Conservation (phyloP, 1,140 invertebrate species). For the Lamellibrachia luymesi region DNA sequence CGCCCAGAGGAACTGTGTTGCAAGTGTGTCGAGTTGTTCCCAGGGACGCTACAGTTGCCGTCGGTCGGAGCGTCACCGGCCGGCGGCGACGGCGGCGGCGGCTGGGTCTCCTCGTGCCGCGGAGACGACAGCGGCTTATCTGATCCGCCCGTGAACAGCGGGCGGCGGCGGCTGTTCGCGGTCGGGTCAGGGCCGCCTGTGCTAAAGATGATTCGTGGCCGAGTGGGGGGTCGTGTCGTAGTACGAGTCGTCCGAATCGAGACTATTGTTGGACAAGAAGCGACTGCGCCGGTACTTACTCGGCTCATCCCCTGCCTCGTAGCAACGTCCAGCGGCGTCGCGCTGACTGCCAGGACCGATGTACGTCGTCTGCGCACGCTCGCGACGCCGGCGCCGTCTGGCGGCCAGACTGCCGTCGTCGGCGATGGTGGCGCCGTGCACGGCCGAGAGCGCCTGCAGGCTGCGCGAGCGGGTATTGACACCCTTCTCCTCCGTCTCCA, state of each 20-base stretch:
- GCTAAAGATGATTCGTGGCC: slow-evolving; percentile 17
- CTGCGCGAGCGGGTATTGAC: slow-evolving; percentile 49
- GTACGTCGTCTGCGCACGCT: slow-evolving; percentile 21
- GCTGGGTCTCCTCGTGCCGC: no score
- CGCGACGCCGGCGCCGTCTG: slow-evolving; percentile 18
- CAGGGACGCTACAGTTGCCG: not conserved
- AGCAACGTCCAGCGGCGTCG: not conserved
- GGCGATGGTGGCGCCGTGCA: slow-evolving; percentile 17
- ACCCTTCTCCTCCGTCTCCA: slow-evolving; percentile 45
- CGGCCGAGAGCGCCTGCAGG: slow-evolving; percentile 21
- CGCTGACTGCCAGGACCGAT: not conserved
- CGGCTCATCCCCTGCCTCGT: slow-evolving; percentile 1
- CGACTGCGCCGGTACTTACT: not conserved
- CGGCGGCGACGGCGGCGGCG: no score
- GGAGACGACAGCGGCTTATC: not conserved
- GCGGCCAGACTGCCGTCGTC: slow-evolving; percentile 27
- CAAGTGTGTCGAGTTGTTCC: not conserved
- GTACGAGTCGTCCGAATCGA: slow-evolving; percentile 6
- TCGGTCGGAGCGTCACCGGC: not conserved
- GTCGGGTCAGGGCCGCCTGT: not conserved
- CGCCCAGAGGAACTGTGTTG: not conserved
- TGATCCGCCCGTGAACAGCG: not conserved
- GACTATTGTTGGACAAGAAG: not conserved
- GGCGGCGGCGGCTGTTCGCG: not conserved
- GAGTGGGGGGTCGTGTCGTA: slow-evolving; percentile 11